Percentiles rank a stretch among this genome's conserved stretches.
These are phyloP conservation scores for Myiothlypis coronata DNA, from an alignment of 2,797 vertebrate genomes.

Conservation along the genomic window DNA sequence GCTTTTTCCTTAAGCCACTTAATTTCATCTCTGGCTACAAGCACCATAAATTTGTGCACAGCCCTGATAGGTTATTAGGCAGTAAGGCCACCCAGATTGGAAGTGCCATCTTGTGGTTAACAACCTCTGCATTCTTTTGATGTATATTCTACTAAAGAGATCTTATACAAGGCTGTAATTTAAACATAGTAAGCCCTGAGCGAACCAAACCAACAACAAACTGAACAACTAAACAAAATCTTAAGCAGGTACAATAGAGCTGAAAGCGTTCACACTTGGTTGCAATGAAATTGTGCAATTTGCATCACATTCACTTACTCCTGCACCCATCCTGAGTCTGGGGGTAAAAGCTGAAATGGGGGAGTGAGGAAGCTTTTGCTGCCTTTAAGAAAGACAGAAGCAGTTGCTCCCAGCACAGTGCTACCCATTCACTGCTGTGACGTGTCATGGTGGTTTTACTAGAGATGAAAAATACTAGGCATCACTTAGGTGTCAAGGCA, in stretches of 20 bases:
- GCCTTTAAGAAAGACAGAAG: neutral
- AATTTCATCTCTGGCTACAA: neutral
- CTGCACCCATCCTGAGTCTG: neutral
- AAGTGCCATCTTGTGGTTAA: neutral
- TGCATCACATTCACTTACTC: neutral
- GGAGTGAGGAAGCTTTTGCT: neutral
- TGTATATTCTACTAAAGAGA: neutral
- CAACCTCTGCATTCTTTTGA: neutral
- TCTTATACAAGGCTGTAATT: neutral
- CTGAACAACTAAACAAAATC: neutral
- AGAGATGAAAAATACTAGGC: neutral
- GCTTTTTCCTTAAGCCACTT: neutral
- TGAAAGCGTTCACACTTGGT: neutral
- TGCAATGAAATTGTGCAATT: neutral
- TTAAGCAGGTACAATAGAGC: neutral
- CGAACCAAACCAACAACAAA: neutral
- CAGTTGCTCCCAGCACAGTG: fast-evolving
- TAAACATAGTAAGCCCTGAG: neutral
- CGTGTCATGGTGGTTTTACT: neutral
- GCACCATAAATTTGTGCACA: neutral
- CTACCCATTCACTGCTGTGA: neutral
- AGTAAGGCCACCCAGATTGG: neutral
- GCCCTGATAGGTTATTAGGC: neutral
- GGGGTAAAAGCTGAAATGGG: neutral
- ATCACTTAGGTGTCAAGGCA: neutral